Conservation (phyloP, 2,797 vertebrate species). For the Rhincodon typus region DNA sequence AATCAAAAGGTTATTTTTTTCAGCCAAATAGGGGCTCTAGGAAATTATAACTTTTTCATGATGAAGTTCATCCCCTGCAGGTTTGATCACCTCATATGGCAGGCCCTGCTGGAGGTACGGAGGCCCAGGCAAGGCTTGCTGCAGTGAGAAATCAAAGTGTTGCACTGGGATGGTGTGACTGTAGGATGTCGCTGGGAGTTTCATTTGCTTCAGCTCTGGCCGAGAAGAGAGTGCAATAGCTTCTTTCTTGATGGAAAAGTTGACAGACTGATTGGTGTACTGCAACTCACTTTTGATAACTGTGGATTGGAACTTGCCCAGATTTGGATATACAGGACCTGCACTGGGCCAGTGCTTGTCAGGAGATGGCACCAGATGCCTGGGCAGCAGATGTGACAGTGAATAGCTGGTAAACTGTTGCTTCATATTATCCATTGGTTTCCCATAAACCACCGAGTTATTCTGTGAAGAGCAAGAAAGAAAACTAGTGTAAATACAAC, state of each 20-base stretch:
- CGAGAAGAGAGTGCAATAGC: background rate
- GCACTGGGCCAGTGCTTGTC: background rate
- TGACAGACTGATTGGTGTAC: background rate
- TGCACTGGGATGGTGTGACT: background rate
- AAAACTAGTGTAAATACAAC: background rate
- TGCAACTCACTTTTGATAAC: background rate
- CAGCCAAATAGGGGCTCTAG: background rate
- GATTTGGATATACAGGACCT: background rate
- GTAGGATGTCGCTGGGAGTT: background rate
- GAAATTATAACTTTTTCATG: constrained; percentile 5
- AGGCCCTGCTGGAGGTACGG: background rate
- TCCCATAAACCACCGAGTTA: background rate
- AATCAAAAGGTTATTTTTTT: background rate
- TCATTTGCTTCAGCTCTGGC: background rate
- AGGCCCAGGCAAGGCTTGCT: background rate
- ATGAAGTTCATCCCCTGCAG: background rate
- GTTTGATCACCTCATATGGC: background rate
- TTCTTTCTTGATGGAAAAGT: constrained; percentile 10
- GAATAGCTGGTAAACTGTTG: background rate
- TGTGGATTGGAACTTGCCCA: background rate
- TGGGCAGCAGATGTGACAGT: background rate
- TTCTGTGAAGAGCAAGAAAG: background rate
- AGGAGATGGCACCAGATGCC: background rate
- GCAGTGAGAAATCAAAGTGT: background rate
- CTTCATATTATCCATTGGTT: background rate